Conservation (phyloP, 2,888 invertebrate species). For the Lycocerus yunnanus region DNA sequence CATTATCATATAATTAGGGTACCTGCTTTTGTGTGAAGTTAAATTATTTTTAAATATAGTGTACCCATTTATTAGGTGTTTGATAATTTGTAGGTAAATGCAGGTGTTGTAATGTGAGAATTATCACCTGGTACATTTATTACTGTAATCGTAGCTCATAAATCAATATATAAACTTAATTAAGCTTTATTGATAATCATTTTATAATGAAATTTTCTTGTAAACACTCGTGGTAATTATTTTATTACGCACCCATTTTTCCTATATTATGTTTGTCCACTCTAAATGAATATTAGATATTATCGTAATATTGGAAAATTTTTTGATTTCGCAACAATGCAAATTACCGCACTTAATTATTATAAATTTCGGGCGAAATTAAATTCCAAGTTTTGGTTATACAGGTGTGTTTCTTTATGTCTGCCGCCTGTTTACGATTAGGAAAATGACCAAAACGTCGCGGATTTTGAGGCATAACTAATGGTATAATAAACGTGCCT, state of each 20-base stretch:
- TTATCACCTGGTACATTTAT: slow-evolving; percentile 12
- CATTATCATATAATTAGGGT: not conserved
- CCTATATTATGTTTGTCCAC: not conserved
- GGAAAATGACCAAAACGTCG: slow-evolving; percentile 5
- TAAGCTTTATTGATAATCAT: slow-evolving; percentile 8
- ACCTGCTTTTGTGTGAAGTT: not conserved
- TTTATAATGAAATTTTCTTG: slow-evolving; percentile 5
- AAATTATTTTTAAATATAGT: not conserved
- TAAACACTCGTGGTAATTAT: slow-evolving; percentile 2
- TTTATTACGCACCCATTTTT: not conserved
- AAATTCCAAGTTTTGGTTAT: not conserved
- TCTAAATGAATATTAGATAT: not conserved
- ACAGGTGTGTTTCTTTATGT: not conserved
- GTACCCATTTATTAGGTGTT: not conserved
- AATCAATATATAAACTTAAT: slow-evolving; percentile 24
- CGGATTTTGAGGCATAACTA: slow-evolving; percentile 17
- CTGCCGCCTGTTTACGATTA: not conserved
- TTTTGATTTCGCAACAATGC: not conserved
- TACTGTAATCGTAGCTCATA: slow-evolving; percentile 13
- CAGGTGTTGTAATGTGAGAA: slow-evolving; percentile 9
- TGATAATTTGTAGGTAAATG: slow-evolving; percentile 2
- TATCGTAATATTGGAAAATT: not conserved
- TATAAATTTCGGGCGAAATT: not conserved
- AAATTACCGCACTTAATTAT: not conserved
- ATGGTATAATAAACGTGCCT: slow-evolving; percentile 20